Evolutionary conservation across 2,797 vertebrate genomes (phyloP).

Genomic region (Menidia menidia): DNA sequence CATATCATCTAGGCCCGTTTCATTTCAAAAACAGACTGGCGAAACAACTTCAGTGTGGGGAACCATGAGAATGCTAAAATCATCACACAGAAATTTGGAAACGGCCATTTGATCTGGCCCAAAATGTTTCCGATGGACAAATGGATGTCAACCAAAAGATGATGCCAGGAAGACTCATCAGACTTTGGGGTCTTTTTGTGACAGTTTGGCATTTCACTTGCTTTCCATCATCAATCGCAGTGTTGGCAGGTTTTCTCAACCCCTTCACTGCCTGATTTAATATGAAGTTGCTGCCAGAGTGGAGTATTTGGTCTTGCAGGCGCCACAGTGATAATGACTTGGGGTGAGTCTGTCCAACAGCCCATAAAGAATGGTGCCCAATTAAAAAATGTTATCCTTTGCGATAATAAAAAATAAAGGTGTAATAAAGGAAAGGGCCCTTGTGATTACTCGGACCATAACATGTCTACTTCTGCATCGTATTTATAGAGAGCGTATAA

Average conservation of each 20-base stretch:
- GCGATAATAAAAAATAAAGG: conserved; percentile 55
- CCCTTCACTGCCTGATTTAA: conserved; percentile 26
- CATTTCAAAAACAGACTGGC: conserved; percentile 47
- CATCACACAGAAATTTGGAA: conserved; percentile 19
- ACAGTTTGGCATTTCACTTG: background rate
- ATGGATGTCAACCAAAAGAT: conserved; percentile 2
- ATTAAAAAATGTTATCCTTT: conserved; percentile 64
- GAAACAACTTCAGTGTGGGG: conserved; percentile 29
- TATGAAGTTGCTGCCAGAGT: conserved; percentile 17
- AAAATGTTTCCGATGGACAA: conserved; percentile 12
- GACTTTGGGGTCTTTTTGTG: conserved; percentile 4
- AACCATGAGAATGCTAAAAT: conserved; percentile 37
- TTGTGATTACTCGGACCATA: conserved; percentile 23
- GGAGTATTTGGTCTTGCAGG: conserved; percentile 36
- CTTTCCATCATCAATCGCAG: background rate
- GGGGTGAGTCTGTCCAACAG: conserved; percentile 44
- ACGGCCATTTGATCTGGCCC: conserved; percentile 43
- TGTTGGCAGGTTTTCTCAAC: background rate
- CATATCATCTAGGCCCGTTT: conserved; percentile 29
- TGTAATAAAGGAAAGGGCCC: conserved; percentile 32
- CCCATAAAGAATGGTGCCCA: conserved; percentile 66
- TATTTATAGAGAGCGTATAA: background rate
- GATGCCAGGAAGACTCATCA: background rate
- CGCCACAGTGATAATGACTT: conserved; percentile 30
- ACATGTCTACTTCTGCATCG: conserved; percentile 1